Evolutionary conservation across 2,888 invertebrate species (phyloP), one percentile per base, ranked within the genome.

Genomic region (Malthinus seriepunctatus): DNA sequence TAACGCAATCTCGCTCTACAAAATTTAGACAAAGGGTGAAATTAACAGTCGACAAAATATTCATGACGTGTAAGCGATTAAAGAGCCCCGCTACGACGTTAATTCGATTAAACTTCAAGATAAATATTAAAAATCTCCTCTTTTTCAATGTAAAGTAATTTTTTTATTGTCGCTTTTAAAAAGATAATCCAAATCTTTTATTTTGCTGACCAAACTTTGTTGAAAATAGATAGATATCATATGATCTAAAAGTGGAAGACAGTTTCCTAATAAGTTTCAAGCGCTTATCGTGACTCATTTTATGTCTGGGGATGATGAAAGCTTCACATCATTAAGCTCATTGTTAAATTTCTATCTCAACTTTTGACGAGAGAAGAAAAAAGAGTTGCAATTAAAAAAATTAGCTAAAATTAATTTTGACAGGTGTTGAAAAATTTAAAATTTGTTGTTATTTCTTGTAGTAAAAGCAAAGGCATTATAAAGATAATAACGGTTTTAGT

Each of bases 401-500:
- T 12, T 15, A 11, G 10, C 34, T n/a, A 35, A 3, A 31, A 11
- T 37, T 37, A 34, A 12, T 48, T 14, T 12, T 10, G 34, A 37
- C 23, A 34, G 38, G 9, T 10, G 51, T 35, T 34, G 52, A 31
- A 34, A 44, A 52, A 15, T 32, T 2, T 11, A 2, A 32, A 23
- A 31, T 53, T 47, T 47, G 35, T 31, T 33, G 34, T 45, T 44
- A 35, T 58, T 53, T 49, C 58, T 58, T 58, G 53, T 44, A 35
- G 45, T 35, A 35, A 53, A 53, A 48, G 51, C 56, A 50, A 23
- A 55, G 42, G 61, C 62, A 59, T 60, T 60, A 60, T 60, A 58
- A 47, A 57, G 53, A 62, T 58, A 65, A 57, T 63, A 62, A 60
- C 58, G 56, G 56, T 55, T 57, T 60, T 66, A 67, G 70, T 68